Base-by-base conservation (phyloP, 30 jellyfish, hydroid and myxozoan genomes). In the Aurelia coerulea region DNA sequence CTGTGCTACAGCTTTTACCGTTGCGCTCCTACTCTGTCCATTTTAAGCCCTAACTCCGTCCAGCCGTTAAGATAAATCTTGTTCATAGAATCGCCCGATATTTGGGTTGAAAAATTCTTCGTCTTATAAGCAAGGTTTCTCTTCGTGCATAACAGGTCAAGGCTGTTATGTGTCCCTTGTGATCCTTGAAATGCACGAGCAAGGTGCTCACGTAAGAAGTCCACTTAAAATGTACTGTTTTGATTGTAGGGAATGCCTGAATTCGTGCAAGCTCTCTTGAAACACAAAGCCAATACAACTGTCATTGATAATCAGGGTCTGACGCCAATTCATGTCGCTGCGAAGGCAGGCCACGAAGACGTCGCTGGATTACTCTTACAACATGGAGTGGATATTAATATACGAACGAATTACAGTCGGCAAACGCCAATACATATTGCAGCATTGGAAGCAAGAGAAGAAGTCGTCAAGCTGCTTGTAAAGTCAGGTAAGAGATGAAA, bases 341-440 rank as follows among this genome's bases (percentile, higher is more conserved):
- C 98, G 34, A 56, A 80, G 49, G 88, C 89, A 53, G 98, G 98
- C 56, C 94, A 86, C 52, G 91, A 52, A 16, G 91, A 92, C 18
- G 81, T 86, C 41, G 89, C 86, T 6, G 62, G 54, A 42, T 19
- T 74, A 4, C 76, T 92, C 14, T 41, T 92, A 19, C 41, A 65
- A 3, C 86, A 87, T 62, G 95, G 87, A 56, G 85, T 87, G 39
- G 98, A 92, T 69, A 77, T 92, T 8, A 92, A 92, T 59, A 42
- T 86, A 12, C 81, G 65, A 34, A 67, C 93, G 58, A 75, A 62
- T 4, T 64, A 39, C 65, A 72, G 84, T 37, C 31, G 85, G 68
- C 92, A 67, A 31, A 86, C 98, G 3, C 86, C 97, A 16, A 85
- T 87, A 39, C 98, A 92, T 68, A 59, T 86, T 16, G 98, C 98